Evolutionary conservation across 2,888 invertebrate genomes (phyloP).

Genomic region (Teinopalpus imperialis): DNA sequence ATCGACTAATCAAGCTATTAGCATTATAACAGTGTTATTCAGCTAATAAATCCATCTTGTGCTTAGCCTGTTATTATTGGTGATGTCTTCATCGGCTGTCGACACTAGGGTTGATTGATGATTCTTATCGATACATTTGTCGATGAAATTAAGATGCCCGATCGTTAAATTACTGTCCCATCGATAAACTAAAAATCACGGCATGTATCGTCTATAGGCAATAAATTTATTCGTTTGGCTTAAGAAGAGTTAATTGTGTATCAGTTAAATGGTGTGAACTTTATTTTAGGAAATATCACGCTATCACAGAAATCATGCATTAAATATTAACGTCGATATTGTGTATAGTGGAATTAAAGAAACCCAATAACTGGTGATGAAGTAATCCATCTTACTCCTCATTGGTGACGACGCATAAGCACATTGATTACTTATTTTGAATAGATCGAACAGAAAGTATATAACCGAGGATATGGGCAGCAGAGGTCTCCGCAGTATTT

Average conservation of each 20-base stretch:
- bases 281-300: too few species aligned
- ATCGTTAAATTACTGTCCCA: conserved; percentile 27
- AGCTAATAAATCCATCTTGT: conserved; percentile 64
- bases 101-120: conserved; percentile 47
- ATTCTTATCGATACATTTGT: conserved; percentile 50
- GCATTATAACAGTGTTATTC: conserved; percentile 66
- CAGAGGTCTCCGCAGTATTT: too few species aligned
- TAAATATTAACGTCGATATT: too few species aligned
- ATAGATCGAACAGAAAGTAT: too few species aligned
- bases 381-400: too few species aligned
- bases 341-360: too few species aligned
- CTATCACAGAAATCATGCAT: too few species aligned
- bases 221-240: conserved; percentile 15
- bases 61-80: conserved; percentile 45
- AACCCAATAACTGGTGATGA: too few species aligned
- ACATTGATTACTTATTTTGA: too few species aligned
- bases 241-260: neutral
- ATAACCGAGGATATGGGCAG: too few species aligned
- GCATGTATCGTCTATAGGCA: neutral
- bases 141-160: conserved; percentile 46
- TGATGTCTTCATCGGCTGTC: conserved; percentile 64
- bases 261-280: too few species aligned
- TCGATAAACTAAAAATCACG: conserved; percentile 12
- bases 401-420: too few species aligned
- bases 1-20: conserved; percentile 59